These are phyloP conservation scores for Eudemis profundana DNA, from an alignment of 2,888 invertebrate species.

Conservation along the genomic window DNA sequence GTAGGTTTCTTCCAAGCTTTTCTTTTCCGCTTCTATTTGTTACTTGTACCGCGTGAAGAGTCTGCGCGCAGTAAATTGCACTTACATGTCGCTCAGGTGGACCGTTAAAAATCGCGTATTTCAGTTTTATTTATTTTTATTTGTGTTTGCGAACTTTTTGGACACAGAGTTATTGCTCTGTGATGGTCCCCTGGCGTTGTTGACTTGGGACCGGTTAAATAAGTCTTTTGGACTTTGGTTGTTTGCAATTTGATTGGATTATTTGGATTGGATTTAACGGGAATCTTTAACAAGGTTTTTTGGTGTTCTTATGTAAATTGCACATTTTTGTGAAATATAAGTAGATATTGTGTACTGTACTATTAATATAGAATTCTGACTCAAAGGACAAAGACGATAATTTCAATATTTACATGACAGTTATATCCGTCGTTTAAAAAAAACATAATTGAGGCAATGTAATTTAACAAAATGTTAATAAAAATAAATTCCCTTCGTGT, in stretches of 20 bases:
- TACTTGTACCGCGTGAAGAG: conserved; percentile 43
- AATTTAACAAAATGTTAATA: too few relatives aligned
- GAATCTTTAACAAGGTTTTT: conserved; percentile 8
- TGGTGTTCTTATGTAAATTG: conserved; percentile 18
- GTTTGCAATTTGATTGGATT: conserved; percentile 15
- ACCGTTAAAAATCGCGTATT: conserved; percentile 59
- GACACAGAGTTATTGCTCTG: conserved; percentile 56
- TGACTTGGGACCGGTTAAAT: conserved; percentile 19
- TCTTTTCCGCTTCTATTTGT: conserved; percentile 31
- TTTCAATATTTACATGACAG: too few relatives aligned
- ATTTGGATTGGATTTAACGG: too few relatives aligned
- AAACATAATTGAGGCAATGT: too few relatives aligned
- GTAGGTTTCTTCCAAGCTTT: too few relatives aligned
- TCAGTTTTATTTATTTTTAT: conserved; percentile 53
- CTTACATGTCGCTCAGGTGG: conserved; percentile 67
- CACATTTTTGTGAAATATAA: too few relatives aligned
- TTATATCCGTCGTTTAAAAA: too few relatives aligned
- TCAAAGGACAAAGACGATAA: too few relatives aligned
- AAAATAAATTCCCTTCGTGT: too few relatives aligned
- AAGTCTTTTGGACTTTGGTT: conserved; percentile 1
- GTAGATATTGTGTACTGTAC: too few relatives aligned
- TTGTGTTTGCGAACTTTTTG: conserved; percentile 52
- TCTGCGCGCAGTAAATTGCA: conserved; percentile 62
- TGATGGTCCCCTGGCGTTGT: conserved; percentile 53
- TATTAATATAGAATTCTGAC: too few relatives aligned